Evolutionary conservation across 1,140 invertebrate genomes (phyloP).

Genomic region (Tenebrio molitor): DNA sequence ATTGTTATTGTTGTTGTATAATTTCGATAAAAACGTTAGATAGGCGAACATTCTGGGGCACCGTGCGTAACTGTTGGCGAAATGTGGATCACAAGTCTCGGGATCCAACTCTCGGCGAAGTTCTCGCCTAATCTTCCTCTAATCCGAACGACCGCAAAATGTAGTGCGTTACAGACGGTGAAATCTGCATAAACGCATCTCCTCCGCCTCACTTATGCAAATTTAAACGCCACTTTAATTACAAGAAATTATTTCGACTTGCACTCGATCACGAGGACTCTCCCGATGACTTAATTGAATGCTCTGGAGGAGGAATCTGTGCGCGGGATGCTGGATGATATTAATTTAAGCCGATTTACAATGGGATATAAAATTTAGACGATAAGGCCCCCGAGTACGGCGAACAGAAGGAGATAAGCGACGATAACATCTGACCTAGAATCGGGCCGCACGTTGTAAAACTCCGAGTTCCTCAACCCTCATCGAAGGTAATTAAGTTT

Average conservation of each 20-base stretch:
- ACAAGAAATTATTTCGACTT: slow-evolving; percentile 10
- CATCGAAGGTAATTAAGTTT: no score
- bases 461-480: no score
- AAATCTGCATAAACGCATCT: slow-evolving; percentile 37
- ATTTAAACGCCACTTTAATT: slow-evolving; percentile 23
- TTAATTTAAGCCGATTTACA: slow-evolving; percentile 17
- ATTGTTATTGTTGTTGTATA: neutral
- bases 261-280: neutral
- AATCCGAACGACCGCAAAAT: slow-evolving; percentile 17
- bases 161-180: slow-evolving; percentile 17
- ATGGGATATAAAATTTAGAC: slow-evolving; percentile 3
- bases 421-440: slow-evolving; percentile 42
- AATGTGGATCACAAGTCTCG: no score
- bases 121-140: slow-evolving; percentile 8
- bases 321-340: no score
- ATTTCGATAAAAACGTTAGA: neutral
- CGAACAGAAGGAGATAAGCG: slow-evolving; percentile 31
- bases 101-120: neutral
- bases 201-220: slow-evolving; percentile 33
- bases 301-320: no score
- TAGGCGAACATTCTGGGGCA: no score
- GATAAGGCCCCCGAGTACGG: neutral
- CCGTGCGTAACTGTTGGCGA: no score
- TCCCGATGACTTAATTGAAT: no score
- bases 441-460: neutral